phyloP scores from a whole-genome alignment of 1,140 invertebrate species.

The Phenacoccus solenopsis region DNA sequence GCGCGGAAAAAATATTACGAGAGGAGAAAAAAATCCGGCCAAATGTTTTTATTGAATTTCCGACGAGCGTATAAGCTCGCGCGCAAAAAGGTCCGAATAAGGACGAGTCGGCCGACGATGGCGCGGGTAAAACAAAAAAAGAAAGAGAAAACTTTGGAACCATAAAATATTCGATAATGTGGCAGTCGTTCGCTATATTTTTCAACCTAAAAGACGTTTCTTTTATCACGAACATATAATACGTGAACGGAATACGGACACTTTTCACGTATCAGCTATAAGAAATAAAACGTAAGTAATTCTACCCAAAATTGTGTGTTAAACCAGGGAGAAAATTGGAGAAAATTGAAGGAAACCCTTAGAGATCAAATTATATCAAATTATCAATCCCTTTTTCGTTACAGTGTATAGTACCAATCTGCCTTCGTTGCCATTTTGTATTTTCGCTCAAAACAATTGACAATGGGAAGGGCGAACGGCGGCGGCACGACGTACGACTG shows the following conservation, averaged over 20 bases:
- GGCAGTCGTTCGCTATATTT: slow-evolving; percentile 14
- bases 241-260: slow-evolving; percentile 6
- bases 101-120: neutral
- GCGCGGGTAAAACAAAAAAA: neutral
- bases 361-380: slow-evolving; percentile 18
- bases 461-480: neutral
- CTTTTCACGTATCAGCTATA: slow-evolving; percentile 16
- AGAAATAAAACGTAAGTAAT: slow-evolving; percentile 18
- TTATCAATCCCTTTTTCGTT: slow-evolving; percentile 18
- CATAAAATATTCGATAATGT: slow-evolving; percentile 18
- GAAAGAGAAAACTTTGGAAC: neutral
- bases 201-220: slow-evolving; percentile 17
- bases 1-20: neutral
- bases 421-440: slow-evolving; percentile 16
- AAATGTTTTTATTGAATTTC: neutral
- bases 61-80: neutral
- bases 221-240: slow-evolving; percentile 17
- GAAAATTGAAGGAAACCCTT: slow-evolving; percentile 17
- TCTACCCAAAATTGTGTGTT: slow-evolving; percentile 17
- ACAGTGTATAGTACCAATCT: slow-evolving; percentile 12
- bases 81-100: neutral
- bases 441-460: slow-evolving; percentile 9
- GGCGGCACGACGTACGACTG: neutral
- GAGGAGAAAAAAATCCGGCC: neutral
- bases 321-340: slow-evolving; percentile 17